Base-by-base conservation (phyloP, 2,113 vertebrate genomes). In the Myotis yumanensis region DNA sequence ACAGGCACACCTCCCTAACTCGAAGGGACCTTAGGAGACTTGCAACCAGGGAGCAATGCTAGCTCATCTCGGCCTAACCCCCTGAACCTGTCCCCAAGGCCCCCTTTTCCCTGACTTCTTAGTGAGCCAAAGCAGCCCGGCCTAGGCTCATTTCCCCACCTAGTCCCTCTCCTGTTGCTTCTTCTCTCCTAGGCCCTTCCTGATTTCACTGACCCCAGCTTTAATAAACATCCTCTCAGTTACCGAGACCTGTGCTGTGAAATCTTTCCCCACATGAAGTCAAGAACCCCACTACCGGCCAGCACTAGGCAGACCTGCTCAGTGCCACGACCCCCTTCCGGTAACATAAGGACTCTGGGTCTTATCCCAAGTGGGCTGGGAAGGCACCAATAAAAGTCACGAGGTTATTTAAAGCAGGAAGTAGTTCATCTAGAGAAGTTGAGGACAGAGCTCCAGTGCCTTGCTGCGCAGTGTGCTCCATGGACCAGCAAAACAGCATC, bases 371-470 rank as follows among this genome's bases (percentile, higher is more conserved):
- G 75, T 22, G 3, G 40, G 14, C 8, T 37, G 30, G 43, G 40
- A 80, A 37, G 40, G 54, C 48, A 62, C 35, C 66, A 37, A 3
- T 20, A 64, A 72, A 73, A 84, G 48, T 48, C 12, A 28, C 4
- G 64, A 69, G 35, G 17, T 80, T 52, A 37, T 3, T 86, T 14
- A 77, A 92, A 88, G 76, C 71, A 20, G 71, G 52, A 72, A 84
- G 69, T 7, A 59, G 72, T 0, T 3, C 12, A 66, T 43, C 46
- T 4, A 22, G 14, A 57, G 30, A 66, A 23, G 14, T 1, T 28
- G 18, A 68, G 23, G n/a, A 40, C 64, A 15, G 46, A 54, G 82
- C 48, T 40, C 71, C 35, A n/a, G 81, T 0, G 0, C 43, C 2
- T n/a, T 12, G 12, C 73, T 35, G 30, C 16, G 3, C 15, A 11